phyloP scores from a whole-genome alignment of 2,888 invertebrate species.

The Leptothorax acervorum region DNA sequence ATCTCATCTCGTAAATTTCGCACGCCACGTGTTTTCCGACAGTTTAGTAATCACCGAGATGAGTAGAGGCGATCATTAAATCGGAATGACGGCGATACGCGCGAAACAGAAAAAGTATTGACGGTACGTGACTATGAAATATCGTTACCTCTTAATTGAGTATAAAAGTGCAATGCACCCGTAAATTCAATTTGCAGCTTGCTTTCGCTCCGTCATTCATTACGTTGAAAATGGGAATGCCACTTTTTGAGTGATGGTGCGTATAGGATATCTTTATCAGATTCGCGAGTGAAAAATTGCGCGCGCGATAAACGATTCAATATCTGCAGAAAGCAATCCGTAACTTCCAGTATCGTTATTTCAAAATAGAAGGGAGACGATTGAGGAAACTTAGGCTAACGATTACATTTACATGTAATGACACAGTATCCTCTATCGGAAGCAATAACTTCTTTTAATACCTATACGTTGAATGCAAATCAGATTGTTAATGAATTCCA shows the following conservation, averaged over 20 bases:
- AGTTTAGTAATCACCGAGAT: slow-evolving; percentile 15
- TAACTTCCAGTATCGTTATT: neutral
- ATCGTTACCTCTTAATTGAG: slow-evolving; percentile 34
- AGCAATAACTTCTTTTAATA: neutral
- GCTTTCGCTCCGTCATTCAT: slow-evolving; percentile 30
- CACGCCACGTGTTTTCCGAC: slow-evolving; percentile 28
- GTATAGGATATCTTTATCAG: slow-evolving; percentile 28
- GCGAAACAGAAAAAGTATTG: slow-evolving; percentile 1
- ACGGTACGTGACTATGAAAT: slow-evolving; percentile 10
- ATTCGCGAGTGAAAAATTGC: slow-evolving; percentile 5
- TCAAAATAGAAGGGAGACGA: neutral
- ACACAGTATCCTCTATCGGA: neutral
- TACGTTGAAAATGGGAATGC: slow-evolving; percentile 19
- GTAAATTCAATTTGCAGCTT: slow-evolving; percentile 34
- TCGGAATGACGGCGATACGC: slow-evolving; percentile 18
- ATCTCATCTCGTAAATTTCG: slow-evolving; percentile 50
- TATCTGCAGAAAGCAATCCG: slow-evolving; percentile 5
- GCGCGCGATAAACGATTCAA: neutral
- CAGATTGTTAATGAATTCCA: neutral
- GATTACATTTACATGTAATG: neutral
- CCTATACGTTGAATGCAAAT: neutral
- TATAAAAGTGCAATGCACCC: slow-evolving; percentile 18
- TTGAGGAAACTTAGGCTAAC: neutral
- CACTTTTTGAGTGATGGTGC: slow-evolving; percentile 5
- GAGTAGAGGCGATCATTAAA: slow-evolving; percentile 29